Base-by-base conservation (phyloP, 2,888 invertebrate species). In the Sicus ferrugineus region DNA sequence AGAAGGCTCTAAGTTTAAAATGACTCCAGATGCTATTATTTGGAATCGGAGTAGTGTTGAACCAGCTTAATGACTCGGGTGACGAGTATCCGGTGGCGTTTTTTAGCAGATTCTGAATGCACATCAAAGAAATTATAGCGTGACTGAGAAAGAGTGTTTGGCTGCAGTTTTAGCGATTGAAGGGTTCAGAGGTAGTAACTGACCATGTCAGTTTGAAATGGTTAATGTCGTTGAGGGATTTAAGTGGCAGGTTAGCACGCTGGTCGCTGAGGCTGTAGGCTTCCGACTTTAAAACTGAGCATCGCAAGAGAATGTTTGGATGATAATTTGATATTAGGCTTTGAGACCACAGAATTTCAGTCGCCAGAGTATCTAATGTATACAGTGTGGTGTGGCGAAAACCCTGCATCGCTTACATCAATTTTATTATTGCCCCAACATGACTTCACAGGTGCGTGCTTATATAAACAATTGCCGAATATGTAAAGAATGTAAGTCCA, bases 181-280 rank as follows among this genome's bases (percentile, higher is more conserved):
- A 30, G 6, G 56, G 19, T 64, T 68, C 46, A 11, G 68, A 2
- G 0, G 71, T 78, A 0, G 26, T 75, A 9, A 75, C 80, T 0
- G 80, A 80, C 70, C 77, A 78, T 38, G 72, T 72, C 16, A 75
- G 76, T 4, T 59, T 80, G 0, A 66, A 73, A 42, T 80, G 78
- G 77, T 70, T 80, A 0, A 70, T 75, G 71, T 73, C 71, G 16
- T 71, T 78, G 63, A 75, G 76, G 52, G 76, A 77, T 28, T 75
- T 78, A 0, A 69, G 70, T 11, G 79, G 76, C 0, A 67, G 76
- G 31, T 59, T 80, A 26, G 77, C 78, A 4, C 42, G 78, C 16
- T 80, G 73, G 70, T 65, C 62, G 1, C 50, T 73, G 6, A 46
- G 77, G 14, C 21, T 71, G 21, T 69, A 69, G 11, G 30, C 31